Conservation (phyloP, 1,140 invertebrate genomes). For the Drosophila kepulauana region DNA sequence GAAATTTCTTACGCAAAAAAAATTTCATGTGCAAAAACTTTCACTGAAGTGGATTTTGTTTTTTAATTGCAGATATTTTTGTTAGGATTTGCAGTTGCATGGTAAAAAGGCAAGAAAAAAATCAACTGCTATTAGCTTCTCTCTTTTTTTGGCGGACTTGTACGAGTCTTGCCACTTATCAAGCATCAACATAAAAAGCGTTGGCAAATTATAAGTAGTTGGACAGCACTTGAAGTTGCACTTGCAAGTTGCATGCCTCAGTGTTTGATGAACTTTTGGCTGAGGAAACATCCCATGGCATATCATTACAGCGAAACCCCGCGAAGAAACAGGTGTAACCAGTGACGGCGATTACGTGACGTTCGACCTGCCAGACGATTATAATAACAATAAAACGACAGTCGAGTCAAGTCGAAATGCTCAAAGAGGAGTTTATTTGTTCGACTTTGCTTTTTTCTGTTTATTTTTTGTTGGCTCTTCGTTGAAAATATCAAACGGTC, state of each 20-base stretch:
- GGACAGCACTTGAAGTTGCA: conserved; percentile 17
- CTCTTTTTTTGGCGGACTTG: not conserved
- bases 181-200: conserved; percentile 31
- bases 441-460: conserved; percentile 13
- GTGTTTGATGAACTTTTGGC: conserved; percentile 76
- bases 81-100: not conserved
- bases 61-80: conserved; percentile 66
- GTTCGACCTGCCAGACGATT: conserved; percentile 57
- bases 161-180: conserved; percentile 30
- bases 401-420: conserved; percentile 2
- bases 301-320: conserved; percentile 64
- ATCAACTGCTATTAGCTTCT: conserved; percentile 55
- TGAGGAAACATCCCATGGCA: conserved; percentile 62
- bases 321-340: conserved; percentile 77
- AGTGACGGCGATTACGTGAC: conserved; percentile 75
- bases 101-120: conserved; percentile 19
- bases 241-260: conserved; percentile 40
- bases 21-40: conserved; percentile 62
- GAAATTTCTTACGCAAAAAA: conserved; percentile 59
- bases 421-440: conserved; percentile 39
- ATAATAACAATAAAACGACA: conserved; percentile 51
- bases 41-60: conserved; percentile 63
- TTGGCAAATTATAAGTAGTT: conserved; percentile 46
- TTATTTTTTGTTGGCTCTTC: conserved; percentile 37
- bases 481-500: conserved; percentile 53